Base-by-base conservation (phyloP, 2,888 invertebrate species). In the Leucoma salicis region DNA sequence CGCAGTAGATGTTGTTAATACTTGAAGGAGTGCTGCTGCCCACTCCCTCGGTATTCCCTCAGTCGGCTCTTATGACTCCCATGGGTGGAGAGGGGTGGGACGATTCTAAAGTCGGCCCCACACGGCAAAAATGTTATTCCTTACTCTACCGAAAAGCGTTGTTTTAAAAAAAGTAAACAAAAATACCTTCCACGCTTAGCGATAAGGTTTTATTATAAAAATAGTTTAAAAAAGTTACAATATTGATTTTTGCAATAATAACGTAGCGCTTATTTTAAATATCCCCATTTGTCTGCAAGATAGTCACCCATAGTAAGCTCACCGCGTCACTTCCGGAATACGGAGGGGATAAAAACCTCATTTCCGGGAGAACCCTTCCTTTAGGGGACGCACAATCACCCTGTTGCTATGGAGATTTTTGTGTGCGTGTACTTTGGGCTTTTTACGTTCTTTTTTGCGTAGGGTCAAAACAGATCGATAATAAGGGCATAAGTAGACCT, bases 321-420 rank as follows among this genome's bases (percentile, higher is more conserved):
- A 45, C 59, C 58, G 57, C 62, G 59, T 49, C 51, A 72, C 76
- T 82, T 82, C 82, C 82, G 78, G 71, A 49, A 61, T 21, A 15
- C 39, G 69, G 63, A 74, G 74, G 77, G 76, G 73, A 74, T 69
- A 71, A 73, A 76, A 74, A 82, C 80, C 82, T 84, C 82, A 84
- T 83, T 82, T 84, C 83, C 83, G 75, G 76, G 53, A 38, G 71
- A 77, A 73, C 82, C 82, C 82, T 80, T 82, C 74, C 70, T 63
- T 58, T 54, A 57, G 69, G 78, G 76, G 62, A 51, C 49, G 59
- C 34, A 57, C 52, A 61, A 54, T 57, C 59, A 52, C 39, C 45
- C 43, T 39, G 69, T 72, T 66, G 50, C 70, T 43, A 72, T 67
- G 55, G 63, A 36, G 48, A 65, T 60, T 49, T 34, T 24, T 43